Evolutionary conservation across 2,888 invertebrate genomes (phyloP), one percentile per base, ranked within the genome.

Genomic region (Choristoneura rosaceana): DNA sequence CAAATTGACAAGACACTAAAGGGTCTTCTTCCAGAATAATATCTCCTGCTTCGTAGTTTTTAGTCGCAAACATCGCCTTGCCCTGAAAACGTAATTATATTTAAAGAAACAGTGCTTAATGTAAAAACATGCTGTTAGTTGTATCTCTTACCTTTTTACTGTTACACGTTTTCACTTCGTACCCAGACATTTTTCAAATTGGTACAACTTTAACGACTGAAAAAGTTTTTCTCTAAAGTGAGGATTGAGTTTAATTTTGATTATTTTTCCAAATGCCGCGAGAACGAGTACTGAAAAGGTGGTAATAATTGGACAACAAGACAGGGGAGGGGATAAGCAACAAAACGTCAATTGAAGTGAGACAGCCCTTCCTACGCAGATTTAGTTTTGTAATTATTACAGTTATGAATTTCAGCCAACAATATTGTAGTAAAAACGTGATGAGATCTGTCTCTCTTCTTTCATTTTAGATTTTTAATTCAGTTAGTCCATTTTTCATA

Each of bases 21-120:
- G 99, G 99, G 75, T 96, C 96, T 87, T 99, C 99, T 88, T 97
- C 97, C 79, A 99, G 96, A 76, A 99, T 97, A 10, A 96, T 91
- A 80, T 97, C 97, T 0, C 96, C 98, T 77, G 94, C 90, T 63
- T 95, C 95, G 81, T 96, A 97, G 33, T 92, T 85, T 80, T 95
- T 96, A 2, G 95, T 95, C 0, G 98, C 97, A 90, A 97, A 96
- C 78, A 99, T 91, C 0, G 97, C 97, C 84, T 97, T 97, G 0
- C 99, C 99, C 98, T 98, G 76, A 70, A 91, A 91, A 79, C 4
- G n/a, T 14, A 38, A 33, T 33, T 17, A 25, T 5, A 55, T 59
- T 12, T 14, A 17, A 25, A 34, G 7, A 38, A 38, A 43, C 52
- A 43, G 8, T 12, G 38, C 3, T 33, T 8, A 47, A 50, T 7